Evolutionary conservation across 2,888 invertebrate species (phyloP), one percentile per base, ranked within the genome.

Genomic region (Odontomyia ornata): DNA sequence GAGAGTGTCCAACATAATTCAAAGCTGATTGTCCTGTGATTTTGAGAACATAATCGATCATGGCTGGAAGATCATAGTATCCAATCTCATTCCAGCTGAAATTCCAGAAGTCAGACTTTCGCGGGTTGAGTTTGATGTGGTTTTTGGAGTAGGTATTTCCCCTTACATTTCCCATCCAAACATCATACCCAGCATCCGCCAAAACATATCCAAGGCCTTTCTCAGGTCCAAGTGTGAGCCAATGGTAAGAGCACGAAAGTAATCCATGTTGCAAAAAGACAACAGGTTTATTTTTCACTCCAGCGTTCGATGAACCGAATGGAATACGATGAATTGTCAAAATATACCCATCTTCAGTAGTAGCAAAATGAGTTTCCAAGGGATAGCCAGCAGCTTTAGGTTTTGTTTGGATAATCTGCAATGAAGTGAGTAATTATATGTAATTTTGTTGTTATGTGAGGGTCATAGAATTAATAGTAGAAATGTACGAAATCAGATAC

Each of bases 1-100:
- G 90, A 0, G 93, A 94, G 83, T 94, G 65, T 91, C 95, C 96
- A 0, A 93, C 86, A 84, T 95, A 95, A 82, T 92, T 91, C 0
- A 96, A 82, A 36, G 90, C 87, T 2, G 88, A 81, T 62, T 89
- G 87, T 0, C 89, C 88, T 0, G 93, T 92, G 1, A 82, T 79
- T 0, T 83, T 82, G 0, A 92, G 83, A 1, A 91, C 88, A 82
- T 91, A 91, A 83, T 97, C 93, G 73, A 97, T 90, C 90, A 92
- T 93, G 0, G 93, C 90, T 0, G 96, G 95, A 69, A 97, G 82
- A 84, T 98, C 97, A 80, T 90, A 89, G 27, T 88, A 93, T 87
- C 65, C 65, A 11, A 93, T 91, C 84, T 94, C 91, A 81, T 93
- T 91, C 89, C 90, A 93, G 81, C 92, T 92, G 81, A 88, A 91